phyloP scores from a whole-genome alignment of 2,797 vertebrate species.

The Poecilia gillii region DNA sequence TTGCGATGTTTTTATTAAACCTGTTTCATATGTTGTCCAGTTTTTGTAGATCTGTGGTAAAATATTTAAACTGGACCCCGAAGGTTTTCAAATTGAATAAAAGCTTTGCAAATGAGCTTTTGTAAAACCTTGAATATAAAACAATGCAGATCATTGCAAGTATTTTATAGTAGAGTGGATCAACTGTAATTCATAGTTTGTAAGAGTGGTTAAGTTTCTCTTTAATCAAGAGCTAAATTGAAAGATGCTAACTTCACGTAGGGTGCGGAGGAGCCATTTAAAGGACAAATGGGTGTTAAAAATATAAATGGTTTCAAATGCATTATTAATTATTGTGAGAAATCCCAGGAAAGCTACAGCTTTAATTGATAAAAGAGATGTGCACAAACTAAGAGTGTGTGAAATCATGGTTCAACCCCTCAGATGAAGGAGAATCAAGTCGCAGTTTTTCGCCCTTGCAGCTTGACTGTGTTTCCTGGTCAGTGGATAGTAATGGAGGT shows the following conservation, averaged over 20 bases:
- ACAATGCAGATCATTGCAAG: background rate
- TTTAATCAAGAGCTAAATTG: background rate
- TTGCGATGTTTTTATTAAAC: background rate
- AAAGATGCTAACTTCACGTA: background rate
- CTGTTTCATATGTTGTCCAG: background rate
- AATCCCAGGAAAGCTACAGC: background rate
- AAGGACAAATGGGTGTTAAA: background rate
- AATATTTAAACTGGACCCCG: background rate
- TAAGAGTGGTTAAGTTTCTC: background rate
- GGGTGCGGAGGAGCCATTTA: background rate
- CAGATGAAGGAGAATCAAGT: background rate
- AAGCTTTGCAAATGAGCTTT: background rate
- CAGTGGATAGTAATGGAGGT: background rate
- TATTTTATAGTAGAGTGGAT: background rate
- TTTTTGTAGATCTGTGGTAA: background rate
- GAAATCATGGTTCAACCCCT: background rate
- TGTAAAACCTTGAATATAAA: background rate
- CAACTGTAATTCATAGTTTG: background rate
- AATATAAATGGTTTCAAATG: background rate
- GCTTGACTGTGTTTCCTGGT: background rate
- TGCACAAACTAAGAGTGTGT: background rate
- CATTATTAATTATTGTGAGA: background rate
- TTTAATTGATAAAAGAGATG: background rate
- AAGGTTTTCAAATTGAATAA: background rate
- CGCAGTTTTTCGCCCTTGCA: background rate